These are phyloP conservation scores for Unio delphinus DNA, from an alignment of 2,888 invertebrate genomes.

Conservation along the genomic window DNA sequence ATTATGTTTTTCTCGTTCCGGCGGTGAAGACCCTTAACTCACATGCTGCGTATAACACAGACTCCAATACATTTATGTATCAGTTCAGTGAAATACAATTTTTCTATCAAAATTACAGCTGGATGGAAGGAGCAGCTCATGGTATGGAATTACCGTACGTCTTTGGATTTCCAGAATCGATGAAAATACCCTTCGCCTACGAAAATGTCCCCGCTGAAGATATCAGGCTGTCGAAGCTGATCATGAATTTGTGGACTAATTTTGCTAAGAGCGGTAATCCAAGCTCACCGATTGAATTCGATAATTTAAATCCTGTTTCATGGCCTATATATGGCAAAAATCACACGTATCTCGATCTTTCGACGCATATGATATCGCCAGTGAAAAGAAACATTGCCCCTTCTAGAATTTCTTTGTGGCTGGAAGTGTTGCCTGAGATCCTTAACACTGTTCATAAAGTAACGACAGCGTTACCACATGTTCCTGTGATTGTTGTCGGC, in stretches of 20 bases:
- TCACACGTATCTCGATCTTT: too few relatives aligned
- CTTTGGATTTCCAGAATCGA: constrained; percentile 42
- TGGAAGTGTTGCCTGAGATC: too few relatives aligned
- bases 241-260: constrained; percentile 96
- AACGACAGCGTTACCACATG: too few relatives aligned
- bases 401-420: too few relatives aligned
- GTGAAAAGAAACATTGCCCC: too few relatives aligned
- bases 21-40: constrained; percentile 79
- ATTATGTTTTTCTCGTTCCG: constrained; percentile 86
- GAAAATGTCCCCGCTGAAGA: constrained; percentile 86
- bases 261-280: constrained; percentile 86
- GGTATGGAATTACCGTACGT: constrained; percentile 62
- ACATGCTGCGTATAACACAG: constrained; percentile 77
- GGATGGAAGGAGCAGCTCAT: constrained; percentile 60
- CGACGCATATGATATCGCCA: too few relatives aligned
- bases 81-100: constrained; percentile 32
- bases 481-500: too few relatives aligned
- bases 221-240: constrained; percentile 84
- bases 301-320: too few relatives aligned
- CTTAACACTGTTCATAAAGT: too few relatives aligned
- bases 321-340: too few relatives aligned
- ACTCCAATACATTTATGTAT: constrained; percentile 38
- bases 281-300: too few relatives aligned
- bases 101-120: constrained; percentile 37
- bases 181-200: constrained; percentile 29